These are phyloP conservation scores for Mythimna lalbum DNA, from an alignment of 2,888 invertebrate genomes.

Conservation along the genomic window DNA sequence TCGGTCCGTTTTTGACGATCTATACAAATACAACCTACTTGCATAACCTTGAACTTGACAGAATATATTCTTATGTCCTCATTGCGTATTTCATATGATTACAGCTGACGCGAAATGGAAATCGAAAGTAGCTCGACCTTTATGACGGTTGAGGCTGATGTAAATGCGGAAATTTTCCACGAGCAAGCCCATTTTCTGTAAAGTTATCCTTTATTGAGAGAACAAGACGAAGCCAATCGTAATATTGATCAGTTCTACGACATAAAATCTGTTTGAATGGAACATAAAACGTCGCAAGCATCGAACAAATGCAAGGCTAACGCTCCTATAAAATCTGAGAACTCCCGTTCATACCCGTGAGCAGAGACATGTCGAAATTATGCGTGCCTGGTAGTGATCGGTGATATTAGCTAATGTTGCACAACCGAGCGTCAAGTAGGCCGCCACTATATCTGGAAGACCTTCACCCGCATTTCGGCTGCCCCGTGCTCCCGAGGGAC, in stretches of 20 bases:
- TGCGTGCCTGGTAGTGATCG: conserved; percentile 70
- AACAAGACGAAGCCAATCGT: conserved; percentile 6
- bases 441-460: conserved; percentile 86
- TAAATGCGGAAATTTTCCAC: conserved; percentile 41
- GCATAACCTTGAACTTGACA: conserved; percentile 63
- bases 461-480: conserved; percentile 86
- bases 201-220: conserved; percentile 13
- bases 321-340: conserved; percentile 61
- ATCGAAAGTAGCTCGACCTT: conserved; percentile 39
- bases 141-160: conserved; percentile 14
- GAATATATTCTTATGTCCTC: conserved; percentile 14
- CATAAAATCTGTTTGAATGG: conserved; percentile 25
- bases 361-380: conserved; percentile 75
- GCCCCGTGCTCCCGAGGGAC: conserved; percentile 80
- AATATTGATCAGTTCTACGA: conserved; percentile 19
- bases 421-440: conserved; percentile 82
- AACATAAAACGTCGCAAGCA: conserved; percentile 39
- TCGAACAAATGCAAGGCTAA: conserved; percentile 64
- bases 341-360: conserved; percentile 61
- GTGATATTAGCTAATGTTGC: conserved; percentile 75
- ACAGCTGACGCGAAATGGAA: conserved; percentile 15
- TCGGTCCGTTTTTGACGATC: conserved; percentile 24
- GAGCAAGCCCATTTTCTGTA: conserved; percentile 20
- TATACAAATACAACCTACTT: conserved; percentile 13
- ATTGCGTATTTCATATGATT: conserved; percentile 16